Evolutionary conservation across 1,140 invertebrate species (phyloP), one percentile per base, ranked within the genome.

Genomic region (Heliconius hewitsoni): DNA sequence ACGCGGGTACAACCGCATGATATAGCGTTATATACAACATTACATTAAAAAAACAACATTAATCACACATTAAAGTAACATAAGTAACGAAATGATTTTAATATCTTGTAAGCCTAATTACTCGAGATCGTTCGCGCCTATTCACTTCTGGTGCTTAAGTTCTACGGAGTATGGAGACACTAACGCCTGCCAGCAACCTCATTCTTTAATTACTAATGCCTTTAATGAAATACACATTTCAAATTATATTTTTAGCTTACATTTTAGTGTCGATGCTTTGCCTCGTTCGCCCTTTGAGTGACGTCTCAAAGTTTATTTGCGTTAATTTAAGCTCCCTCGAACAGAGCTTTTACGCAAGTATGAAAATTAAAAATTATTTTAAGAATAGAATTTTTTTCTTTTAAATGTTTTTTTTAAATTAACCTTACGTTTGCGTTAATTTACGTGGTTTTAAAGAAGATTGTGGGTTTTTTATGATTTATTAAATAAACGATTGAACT

Each of bases 71-170:
- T 46, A 46, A 55, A 77, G 66, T 55, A 66, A 77, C 50, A 71
- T 52, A 71, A 60, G n/a, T 74, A 18, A 27, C 5, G 39, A 71
- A 72, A 70, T 55, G 23, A 73, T 60, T 42, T 70, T 55, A 74
- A 79, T 79, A 55, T 55, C 60, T 79, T 75, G 78, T 79, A 71
- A 74, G 46, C 39, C 77, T 79, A 79, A 79, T 79, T 79, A 79
- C 77, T 73, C 77, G 73, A 34, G 72, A 73, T 79, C 74, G 74
- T 79, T 77, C 71, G 34, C 70, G 76, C 42, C 66, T 55, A 34
- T 46, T 30, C 37, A 71, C 16, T 71, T 27, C 57, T 73, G 66
- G 60, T 73, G 73, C 73, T 30, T 79, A 34, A 46, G 30, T 30
- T 30, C 73, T 75, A n/a, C 74, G 42, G 71, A 71, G 42, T 77